These are phyloP conservation scores for Lepidochrysops patricia DNA, from an alignment of 2,888 invertebrate species.

Conservation along the genomic window DNA sequence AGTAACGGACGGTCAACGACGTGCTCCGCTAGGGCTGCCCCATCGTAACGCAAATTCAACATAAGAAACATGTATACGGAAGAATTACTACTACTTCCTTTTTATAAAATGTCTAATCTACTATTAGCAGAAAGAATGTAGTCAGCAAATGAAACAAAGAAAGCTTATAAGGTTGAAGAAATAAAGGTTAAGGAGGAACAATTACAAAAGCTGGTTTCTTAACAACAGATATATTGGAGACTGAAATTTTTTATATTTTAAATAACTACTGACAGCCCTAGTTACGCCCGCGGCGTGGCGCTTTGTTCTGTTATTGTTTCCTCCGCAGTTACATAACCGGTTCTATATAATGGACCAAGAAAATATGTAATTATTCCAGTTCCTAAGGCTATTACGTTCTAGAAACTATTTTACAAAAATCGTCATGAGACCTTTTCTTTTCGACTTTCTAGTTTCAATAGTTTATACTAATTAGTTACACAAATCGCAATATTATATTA, in stretches of 20 bases:
- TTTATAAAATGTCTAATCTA: no score
- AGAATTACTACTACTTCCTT: neutral
- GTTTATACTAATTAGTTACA: neutral
- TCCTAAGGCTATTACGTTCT: neutral
- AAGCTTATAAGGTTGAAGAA: no score
- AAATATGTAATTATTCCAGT: neutral
- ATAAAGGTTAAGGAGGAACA: no score
- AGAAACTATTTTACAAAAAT: slow-evolving; percentile 4
- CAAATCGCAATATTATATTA: neutral
- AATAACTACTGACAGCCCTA: neutral
- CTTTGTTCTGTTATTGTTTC: slow-evolving; percentile 7
- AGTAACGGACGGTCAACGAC: slow-evolving; percentile 17
- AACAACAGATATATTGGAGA: no score
- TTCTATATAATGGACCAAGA: neutral
- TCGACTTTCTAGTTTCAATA: slow-evolving; percentile 7
- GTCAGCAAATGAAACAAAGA: no score
- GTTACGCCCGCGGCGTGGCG: neutral
- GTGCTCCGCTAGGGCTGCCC: slow-evolving; percentile 12
- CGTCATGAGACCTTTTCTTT: neutral
- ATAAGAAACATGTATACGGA: neutral
- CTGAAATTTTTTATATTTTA: no score
- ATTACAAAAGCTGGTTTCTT: no score
- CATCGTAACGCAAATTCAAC: neutral
- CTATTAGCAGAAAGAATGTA: no score
- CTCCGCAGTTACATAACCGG: slow-evolving; percentile 6